Conservation (phyloP, 1,140 invertebrate genomes). For the Caenorhabditis tropicalis region DNA sequence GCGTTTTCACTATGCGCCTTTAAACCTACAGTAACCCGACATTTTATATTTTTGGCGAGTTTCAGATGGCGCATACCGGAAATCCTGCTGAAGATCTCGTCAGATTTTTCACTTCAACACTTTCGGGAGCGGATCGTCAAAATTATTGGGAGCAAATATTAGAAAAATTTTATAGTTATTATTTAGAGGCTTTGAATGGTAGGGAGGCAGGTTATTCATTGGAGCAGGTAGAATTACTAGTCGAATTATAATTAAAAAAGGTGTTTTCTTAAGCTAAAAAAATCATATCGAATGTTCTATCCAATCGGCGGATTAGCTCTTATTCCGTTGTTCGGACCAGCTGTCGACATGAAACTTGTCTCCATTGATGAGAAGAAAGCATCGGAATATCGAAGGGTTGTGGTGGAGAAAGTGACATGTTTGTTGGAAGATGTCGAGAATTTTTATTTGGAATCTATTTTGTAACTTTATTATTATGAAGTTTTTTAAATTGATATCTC, state of each 20-base stretch:
- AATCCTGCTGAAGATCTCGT: slow-evolving; percentile 16
- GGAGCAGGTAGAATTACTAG: background rate
- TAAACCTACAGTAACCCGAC: too few relatives aligned
- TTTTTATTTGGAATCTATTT: background rate
- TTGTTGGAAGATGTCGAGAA: background rate
- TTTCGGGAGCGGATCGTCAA: background rate
- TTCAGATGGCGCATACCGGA: background rate
- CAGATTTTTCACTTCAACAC: background rate
- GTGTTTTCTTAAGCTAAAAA: background rate
- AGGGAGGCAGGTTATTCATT: background rate
- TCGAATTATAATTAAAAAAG: background rate
- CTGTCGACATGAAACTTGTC: background rate
- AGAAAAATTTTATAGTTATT: background rate
- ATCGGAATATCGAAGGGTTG: background rate
- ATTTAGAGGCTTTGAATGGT: background rate
- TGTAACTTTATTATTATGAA: too few relatives aligned
- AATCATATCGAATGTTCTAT: background rate
- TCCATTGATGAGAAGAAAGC: background rate
- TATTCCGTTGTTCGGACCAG: background rate
- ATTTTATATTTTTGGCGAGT: too few relatives aligned
- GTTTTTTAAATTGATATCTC: too few relatives aligned
- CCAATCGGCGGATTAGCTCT: background rate
- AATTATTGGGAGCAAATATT: background rate
- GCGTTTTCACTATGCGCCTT: too few relatives aligned
- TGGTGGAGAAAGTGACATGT: background rate